Evolutionary conservation across 2,113 vertebrate genomes (phyloP).

Genomic region (Anguilla japonica): DNA sequence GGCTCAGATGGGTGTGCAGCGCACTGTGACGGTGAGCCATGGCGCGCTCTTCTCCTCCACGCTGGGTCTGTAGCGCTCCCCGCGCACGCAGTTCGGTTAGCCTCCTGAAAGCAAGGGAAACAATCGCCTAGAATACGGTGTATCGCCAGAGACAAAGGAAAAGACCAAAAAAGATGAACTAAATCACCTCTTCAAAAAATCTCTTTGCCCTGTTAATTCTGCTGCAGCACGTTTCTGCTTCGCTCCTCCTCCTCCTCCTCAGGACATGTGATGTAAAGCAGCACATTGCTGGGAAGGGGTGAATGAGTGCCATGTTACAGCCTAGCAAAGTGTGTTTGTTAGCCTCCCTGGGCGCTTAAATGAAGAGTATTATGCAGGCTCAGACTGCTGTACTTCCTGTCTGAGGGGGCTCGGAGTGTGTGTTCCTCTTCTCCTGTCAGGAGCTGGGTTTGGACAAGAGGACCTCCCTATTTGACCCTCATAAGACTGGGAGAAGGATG

Average conservation of each 20-base stretch:
- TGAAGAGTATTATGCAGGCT: constrained; percentile 42
- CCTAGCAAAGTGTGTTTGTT: constrained; percentile 49
- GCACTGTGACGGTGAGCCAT: background rate
- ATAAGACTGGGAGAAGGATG: background rate
- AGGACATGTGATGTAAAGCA: background rate
- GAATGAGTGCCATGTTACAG: constrained; percentile 30
- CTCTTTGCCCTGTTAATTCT: background rate
- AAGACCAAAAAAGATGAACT: background rate
- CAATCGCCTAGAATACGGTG: no score
- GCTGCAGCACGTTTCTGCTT: background rate
- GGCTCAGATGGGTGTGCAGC: background rate
- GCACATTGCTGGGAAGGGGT: constrained; percentile 6
- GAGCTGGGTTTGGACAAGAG: background rate
- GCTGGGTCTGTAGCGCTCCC: background rate
- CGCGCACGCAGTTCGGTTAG: background rate
- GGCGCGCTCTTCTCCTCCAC: background rate
- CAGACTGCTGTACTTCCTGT: constrained; percentile 24
- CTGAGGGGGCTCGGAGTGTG: background rate
- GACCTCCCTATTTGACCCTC: background rate
- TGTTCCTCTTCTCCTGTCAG: background rate
- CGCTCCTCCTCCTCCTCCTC: background rate
- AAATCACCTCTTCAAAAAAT: background rate
- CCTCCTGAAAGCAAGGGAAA: no score
- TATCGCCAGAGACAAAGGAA: background rate
- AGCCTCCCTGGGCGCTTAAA: constrained; percentile 29